A percentile compares a stretch with the other conserved stretches of the same genome.
Evolutionary conservation across 2,888 invertebrate species (phyloP).

Genomic region (Smittia sp.): DNA sequence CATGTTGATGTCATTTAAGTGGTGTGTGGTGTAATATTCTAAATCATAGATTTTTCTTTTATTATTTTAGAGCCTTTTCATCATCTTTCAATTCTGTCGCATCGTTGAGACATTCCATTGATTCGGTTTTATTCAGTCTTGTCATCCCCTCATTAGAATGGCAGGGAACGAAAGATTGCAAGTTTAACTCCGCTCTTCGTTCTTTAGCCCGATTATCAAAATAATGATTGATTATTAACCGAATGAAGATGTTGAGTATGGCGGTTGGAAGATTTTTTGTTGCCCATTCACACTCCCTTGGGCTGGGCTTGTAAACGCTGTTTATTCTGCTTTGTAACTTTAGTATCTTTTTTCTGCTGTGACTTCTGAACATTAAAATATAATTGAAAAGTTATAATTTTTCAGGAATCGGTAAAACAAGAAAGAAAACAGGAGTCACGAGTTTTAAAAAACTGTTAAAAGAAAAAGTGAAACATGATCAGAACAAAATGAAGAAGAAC

Average conservation of each 20-base stretch:
- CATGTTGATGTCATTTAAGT: constrained; percentile 23
- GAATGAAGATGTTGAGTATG: constrained; percentile 33
- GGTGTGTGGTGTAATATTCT: constrained; percentile 37
- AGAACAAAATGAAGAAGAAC: constrained; percentile 10
- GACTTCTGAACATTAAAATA: not conserved
- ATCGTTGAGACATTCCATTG: not conserved
- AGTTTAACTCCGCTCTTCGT: not conserved
- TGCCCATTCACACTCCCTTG: not conserved
- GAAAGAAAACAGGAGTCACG: not conserved
- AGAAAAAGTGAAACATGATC: not conserved
- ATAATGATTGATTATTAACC: constrained; percentile 17
- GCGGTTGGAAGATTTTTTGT: constrained; percentile 38
- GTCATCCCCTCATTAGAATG: too few species aligned
- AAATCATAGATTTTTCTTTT: not conserved
- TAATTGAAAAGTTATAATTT: not conserved
- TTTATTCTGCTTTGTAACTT: constrained; percentile 6
- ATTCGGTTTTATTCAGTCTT: too few species aligned
- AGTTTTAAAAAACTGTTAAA: not conserved
- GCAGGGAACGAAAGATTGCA: too few species aligned
- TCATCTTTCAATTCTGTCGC: not conserved
- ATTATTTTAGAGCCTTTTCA: not conserved
- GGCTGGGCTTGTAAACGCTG: not conserved
- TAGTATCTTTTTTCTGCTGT: not conserved
- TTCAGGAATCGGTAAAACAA: not conserved
- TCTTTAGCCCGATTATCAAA: not conserved